A percentile compares a stretch with the other conserved stretches of the same genome.
phyloP scores from a whole-genome alignment of 2,113 vertebrate genomes.

The Solea solea region DNA sequence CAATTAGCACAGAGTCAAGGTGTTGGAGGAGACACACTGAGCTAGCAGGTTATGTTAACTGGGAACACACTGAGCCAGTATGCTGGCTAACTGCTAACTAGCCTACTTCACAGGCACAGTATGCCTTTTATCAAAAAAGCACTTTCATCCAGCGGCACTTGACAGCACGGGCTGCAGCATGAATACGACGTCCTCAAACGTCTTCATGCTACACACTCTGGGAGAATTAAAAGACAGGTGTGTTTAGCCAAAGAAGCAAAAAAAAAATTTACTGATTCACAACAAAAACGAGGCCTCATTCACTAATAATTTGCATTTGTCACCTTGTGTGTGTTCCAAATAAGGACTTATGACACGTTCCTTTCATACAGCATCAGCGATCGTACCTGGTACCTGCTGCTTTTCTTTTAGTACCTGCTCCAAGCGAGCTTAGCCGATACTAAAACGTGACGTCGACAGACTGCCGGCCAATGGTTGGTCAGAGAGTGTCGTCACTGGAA shows the following conservation, averaged over 20 bases:
- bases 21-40: constrained; percentile 63
- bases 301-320: too few relatives aligned
- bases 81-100: constrained; percentile 69
- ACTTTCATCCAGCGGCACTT: constrained; percentile 48
- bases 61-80: constrained; percentile 59
- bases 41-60: constrained; percentile 65
- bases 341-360: too few relatives aligned
- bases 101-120: constrained; percentile 67
- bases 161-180: constrained; percentile 34
- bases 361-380: too few relatives aligned
- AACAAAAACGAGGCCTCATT: background rate
- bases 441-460: too few relatives aligned
- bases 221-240: constrained; percentile 4
- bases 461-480: too few relatives aligned
- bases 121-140: constrained; percentile 40
- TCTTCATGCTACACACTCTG: constrained; percentile 27
- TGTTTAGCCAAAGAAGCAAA: constrained; percentile 18
- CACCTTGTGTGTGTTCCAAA: too few relatives aligned
- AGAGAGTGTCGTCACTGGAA: too few relatives aligned
- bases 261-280: background rate
- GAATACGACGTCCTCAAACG: constrained; percentile 33
- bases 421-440: too few relatives aligned
- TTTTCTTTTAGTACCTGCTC: too few relatives aligned
- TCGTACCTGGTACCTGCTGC: too few relatives aligned
- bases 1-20: constrained; percentile 70